Percentiles rank a stretch among this genome's conserved stretches.
phyloP scores from a whole-genome alignment of 2,797 vertebrate species.

The Microctenopoma lineatum region DNA sequence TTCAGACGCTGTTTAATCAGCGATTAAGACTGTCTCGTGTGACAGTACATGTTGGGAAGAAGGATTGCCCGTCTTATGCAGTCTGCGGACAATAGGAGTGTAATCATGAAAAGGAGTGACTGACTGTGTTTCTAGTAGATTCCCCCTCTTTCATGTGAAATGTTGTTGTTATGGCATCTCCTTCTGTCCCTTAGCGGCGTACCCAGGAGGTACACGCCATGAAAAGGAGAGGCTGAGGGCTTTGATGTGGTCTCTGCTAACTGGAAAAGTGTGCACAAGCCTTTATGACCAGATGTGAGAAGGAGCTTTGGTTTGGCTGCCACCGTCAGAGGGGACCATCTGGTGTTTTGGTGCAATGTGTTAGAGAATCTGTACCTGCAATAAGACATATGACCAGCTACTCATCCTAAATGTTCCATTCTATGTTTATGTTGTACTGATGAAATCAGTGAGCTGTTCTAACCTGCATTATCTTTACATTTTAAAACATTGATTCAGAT shows the following conservation, averaged over 20 bases:
- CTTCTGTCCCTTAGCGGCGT: constrained; percentile 65
- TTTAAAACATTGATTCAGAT: background rate
- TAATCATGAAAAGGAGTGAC: constrained; percentile 52
- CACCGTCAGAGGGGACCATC: constrained; percentile 71
- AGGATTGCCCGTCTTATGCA: constrained; percentile 51
- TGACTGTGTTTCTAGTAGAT: constrained; percentile 63
- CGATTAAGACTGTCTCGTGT: constrained; percentile 78
- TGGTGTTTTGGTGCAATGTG: constrained; percentile 68
- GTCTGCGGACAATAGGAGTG: constrained; percentile 56
- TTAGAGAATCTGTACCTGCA: constrained; percentile 52
- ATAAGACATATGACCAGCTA: background rate
- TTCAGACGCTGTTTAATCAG: constrained; percentile 78
- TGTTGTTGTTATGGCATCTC: constrained; percentile 72
- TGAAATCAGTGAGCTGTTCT: background rate
- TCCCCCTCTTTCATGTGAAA: constrained; percentile 56
- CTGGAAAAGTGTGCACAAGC: constrained; percentile 63
- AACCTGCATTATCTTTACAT: background rate
- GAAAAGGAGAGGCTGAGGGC: constrained; percentile 33
- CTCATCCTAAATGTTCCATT: background rate
- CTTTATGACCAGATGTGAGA: constrained; percentile 72
- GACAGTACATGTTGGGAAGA: constrained; percentile 72
- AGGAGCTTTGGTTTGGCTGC: constrained; percentile 63
- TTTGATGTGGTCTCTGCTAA: constrained; percentile 73
- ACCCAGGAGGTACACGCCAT: constrained; percentile 62
- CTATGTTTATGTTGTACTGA: background rate